These are phyloP conservation scores for Verasper variegatus DNA, from an alignment of 2,113 vertebrate genomes.

Conservation along the genomic window DNA sequence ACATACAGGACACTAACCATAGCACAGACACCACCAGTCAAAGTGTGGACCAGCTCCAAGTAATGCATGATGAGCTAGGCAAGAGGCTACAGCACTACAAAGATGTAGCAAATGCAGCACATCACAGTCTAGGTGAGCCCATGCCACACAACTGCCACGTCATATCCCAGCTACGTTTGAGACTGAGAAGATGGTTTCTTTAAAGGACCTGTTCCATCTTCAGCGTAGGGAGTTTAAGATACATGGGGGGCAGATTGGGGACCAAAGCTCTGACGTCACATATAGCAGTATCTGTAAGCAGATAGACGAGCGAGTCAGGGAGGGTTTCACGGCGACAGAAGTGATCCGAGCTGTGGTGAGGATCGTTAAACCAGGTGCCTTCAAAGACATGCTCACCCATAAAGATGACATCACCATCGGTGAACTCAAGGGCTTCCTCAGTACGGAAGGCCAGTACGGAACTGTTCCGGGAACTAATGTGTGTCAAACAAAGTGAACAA, in stretches of 20 bases:
- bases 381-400: slow-evolving; percentile 36
- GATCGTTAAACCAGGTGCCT: slow-evolving; percentile 24
- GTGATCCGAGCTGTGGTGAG: slow-evolving; percentile 22
- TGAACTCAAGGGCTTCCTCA: slow-evolving; percentile 52
- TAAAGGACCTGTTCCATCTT: too few species aligned
- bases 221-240: too few species aligned
- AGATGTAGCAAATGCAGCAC: too few species aligned
- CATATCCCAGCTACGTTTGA: too few species aligned
- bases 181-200: too few species aligned
- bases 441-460: slow-evolving; percentile 16
- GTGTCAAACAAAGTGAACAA: slow-evolving; percentile 5
- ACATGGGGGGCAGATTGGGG: neutral
- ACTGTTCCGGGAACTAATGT: slow-evolving; percentile 31
- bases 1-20: too few species aligned
- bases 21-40: too few species aligned
- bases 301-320: slow-evolving; percentile 30
- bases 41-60: too few species aligned
- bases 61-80: too few species aligned
- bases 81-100: too few species aligned
- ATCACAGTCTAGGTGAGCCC: too few species aligned
- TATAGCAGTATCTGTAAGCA: slow-evolving; percentile 41
- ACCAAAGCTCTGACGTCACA: slow-evolving; percentile 25
- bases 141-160: too few species aligned
- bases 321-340: slow-evolving; percentile 13
- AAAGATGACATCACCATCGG: slow-evolving; percentile 39